Base-by-base conservation (phyloP, 2,113 vertebrate species). In the Cavia porcellus region DNA sequence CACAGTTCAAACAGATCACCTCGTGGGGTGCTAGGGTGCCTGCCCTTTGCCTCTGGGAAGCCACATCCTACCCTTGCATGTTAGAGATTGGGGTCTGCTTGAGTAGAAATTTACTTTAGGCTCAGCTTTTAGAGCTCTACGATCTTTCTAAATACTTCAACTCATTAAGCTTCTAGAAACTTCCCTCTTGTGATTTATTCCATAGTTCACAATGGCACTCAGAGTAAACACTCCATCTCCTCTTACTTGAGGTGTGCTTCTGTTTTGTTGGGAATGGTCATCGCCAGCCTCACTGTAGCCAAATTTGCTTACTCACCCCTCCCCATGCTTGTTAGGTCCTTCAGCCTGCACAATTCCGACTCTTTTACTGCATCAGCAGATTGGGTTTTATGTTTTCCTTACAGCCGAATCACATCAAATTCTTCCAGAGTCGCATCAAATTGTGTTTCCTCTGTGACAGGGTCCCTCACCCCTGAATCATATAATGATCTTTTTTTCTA, bases 301-400 rank as follows among this genome's bases (percentile, higher is more conserved):
- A 61, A 35, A 75, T 68, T 55, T 84, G 24, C 50, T 85, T 61
- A 12, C 6, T 17, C 70, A 87, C 22, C 75, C 3, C 17, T 19
- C n/a, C 9, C 13, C 81, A 1, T 35, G 8, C 7, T 0, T 42
- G 0, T 7, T 17, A 0, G 8, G 35, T 3, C 24, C 6, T 11
- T 83, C 25, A 2, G 10, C 10, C 5, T 8, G 13, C 50, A 61
- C 22, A 55, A 6, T 83, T 64, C 28, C 25, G 7, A 28, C 30
- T 19, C 3, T 62, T 72, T 8, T 22, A 1, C 14, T 57, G 1
- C 8, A n/a, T 59, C 17, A 57, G 20, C 52, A 82, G 32, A 30
- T 59, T 30, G 32, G 7, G 3, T 81, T 83, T 50, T 84, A 20
- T 68, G 22, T 1, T 91, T 14, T 75, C 28, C 1, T 0, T 12